These are phyloP conservation scores for Oreortyx pictus DNA, from an alignment of 2,797 vertebrate genomes.

Conservation along the genomic window DNA sequence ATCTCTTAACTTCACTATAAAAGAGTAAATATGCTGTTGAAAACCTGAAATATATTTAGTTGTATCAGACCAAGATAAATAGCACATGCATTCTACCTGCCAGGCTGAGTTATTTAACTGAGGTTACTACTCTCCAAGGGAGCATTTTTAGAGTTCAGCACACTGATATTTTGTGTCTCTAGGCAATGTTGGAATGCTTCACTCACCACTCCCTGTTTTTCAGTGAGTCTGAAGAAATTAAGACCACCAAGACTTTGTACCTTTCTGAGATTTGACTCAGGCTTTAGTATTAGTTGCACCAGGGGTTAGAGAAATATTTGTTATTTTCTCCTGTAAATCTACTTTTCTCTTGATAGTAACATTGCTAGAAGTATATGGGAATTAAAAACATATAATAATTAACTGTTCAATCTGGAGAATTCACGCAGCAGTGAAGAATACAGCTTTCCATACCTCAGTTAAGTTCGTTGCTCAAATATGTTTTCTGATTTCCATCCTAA, in stretches of 20 bases:
- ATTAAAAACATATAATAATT: neutral
- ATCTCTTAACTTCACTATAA: neutral
- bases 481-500: slow-evolving; percentile 18
- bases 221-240: neutral
- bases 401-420: neutral
- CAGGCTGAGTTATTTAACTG: neutral
- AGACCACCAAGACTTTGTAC: slow-evolving; percentile 53
- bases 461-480: slow-evolving; percentile 21
- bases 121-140: slow-evolving; percentile 12
- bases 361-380: slow-evolving; percentile 10
- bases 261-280: slow-evolving; percentile 16
- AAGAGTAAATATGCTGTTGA: slow-evolving; percentile 3
- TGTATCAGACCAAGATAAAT: neutral
- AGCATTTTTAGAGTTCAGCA: slow-evolving; percentile 5
- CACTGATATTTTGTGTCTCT: neutral
- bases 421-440: neutral
- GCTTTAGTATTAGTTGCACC: neutral
- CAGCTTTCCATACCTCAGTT: slow-evolving; percentile 20
- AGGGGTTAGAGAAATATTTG: slow-evolving; percentile 25
- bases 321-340: slow-evolving; percentile 33
- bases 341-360: slow-evolving; percentile 36
- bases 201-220: slow-evolving; percentile 40
- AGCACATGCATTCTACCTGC: neutral
- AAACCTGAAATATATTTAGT: slow-evolving; percentile 14
- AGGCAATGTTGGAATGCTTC: slow-evolving; percentile 12